Evolutionary conservation across 2,797 vertebrate genomes (phyloP).

Genomic region (Potorous gilbertii): DNA sequence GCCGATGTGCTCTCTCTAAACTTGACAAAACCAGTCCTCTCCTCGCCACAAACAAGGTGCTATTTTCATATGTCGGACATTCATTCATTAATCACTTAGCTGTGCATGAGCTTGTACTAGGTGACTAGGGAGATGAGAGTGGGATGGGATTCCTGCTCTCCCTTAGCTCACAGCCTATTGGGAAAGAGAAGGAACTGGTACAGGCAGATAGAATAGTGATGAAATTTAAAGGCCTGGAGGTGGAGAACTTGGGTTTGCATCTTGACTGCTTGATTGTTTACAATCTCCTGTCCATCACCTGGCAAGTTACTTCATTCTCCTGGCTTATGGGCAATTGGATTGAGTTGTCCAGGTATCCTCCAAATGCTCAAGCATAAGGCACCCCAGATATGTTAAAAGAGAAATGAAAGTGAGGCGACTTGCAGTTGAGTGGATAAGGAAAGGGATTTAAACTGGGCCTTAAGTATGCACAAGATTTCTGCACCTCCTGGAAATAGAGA

Average conservation of each 20-base stretch:
- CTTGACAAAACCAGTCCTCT: not conserved
- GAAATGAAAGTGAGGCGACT: not conserved
- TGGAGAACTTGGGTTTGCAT: not conserved
- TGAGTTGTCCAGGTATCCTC: not conserved
- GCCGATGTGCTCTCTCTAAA: not conserved
- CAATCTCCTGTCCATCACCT: not conserved
- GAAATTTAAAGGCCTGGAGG: not conserved
- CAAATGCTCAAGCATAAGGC: not conserved
- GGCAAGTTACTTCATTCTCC: not conserved
- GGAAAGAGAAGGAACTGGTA: not conserved
- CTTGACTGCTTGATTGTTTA: not conserved
- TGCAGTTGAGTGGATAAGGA: not conserved
- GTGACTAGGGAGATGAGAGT: not conserved
- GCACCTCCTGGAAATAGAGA: not conserved
- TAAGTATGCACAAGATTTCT: not conserved
- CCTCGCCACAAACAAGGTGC: not conserved
- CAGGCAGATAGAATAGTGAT: not conserved
- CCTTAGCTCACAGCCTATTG: not conserved
- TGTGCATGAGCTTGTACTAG: not conserved
- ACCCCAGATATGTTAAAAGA: not conserved
- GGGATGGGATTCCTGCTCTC: not conserved
- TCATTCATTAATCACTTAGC: not conserved
- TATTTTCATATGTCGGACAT: not conserved
- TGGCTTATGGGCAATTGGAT: not conserved
- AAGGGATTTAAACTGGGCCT: not conserved